These are phyloP conservation scores for Montipora capitata DNA, from an alignment of 92 coral and sea anemone genomes.

Conservation along the genomic window DNA sequence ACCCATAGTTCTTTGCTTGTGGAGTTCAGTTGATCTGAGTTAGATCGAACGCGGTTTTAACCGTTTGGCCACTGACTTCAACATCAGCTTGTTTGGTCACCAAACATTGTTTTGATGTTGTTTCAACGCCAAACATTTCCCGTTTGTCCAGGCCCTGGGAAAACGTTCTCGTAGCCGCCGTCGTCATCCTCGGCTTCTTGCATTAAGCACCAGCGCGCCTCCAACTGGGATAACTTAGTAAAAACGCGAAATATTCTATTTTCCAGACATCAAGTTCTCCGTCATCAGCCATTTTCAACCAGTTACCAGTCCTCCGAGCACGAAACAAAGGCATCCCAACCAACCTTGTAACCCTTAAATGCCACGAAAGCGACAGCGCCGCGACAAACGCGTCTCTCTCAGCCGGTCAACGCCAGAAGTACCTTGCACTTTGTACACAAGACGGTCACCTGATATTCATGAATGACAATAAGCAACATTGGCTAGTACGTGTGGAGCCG, in stretches of 20 bases:
- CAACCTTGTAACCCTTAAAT: constrained; percentile 60
- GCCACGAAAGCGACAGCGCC: neutral
- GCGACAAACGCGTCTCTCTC: neutral
- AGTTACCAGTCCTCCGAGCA: constrained; percentile 31
- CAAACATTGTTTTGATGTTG: too few species aligned
- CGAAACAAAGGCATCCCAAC: constrained; percentile 80
- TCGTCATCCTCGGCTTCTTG: too few species aligned
- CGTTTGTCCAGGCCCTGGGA: too few species aligned
- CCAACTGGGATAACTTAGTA: too few species aligned
- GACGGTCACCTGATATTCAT: constrained; percentile 85
- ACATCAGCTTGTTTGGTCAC: too few species aligned
- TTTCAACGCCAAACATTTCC: too few species aligned
- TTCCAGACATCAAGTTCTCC: constrained; percentile 19
- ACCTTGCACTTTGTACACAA: constrained; percentile 85
- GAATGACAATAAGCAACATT: constrained; percentile 78
- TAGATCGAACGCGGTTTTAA: too few species aligned
- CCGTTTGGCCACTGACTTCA: too few species aligned
- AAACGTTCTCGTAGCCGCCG: too few species aligned
- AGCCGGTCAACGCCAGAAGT: neutral
- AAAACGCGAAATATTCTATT: neutral
- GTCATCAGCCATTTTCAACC: constrained; percentile 16
- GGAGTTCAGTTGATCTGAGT: too few species aligned
- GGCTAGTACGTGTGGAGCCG: constrained; percentile 85
- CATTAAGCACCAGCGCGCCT: too few species aligned
- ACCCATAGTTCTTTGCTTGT: too few species aligned